Evolutionary conservation across 2,797 vertebrate species (phyloP), one percentile per base, ranked within the genome.

Genomic region (Monodelphis domestica): DNA sequence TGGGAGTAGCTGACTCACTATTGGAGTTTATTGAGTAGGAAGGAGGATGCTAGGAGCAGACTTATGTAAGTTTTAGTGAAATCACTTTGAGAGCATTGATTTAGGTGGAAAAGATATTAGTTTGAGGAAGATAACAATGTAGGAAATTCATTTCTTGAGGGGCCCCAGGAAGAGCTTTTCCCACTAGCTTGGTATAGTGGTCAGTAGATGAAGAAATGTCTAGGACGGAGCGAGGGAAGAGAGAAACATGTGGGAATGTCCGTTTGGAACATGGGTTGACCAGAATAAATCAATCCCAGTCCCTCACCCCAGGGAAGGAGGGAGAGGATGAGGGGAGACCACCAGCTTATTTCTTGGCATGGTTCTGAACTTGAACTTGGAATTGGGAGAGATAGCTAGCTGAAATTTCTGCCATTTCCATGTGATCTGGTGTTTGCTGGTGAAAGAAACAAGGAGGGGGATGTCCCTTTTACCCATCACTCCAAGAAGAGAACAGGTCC

Each of bases 291-390:
- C 1, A 26, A 29, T 94, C 54, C 17, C 90, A 14, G 15, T 0
- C 50, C 51, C 45, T 33, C 33, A 78, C 57, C 55, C 88, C 24
- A 88, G 92, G 55, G 10, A 84, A 38, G 45, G 38, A 51, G 45
- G 17, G 52, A 87, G 53, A 15, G 12, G 45, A n/a, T 50, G 24
- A 54, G 51, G 51, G 70, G 88, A 94, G 91, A 89, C 55, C 24
- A 87, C 55, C 6, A 12, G 24, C 45, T 90, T 53, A 14, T 29
- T 90, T 14, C 45, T 70, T 90, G 1, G 0, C 50, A 33, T 51
- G 51, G 51, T 88, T 87, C 53, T 54, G 38, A 54, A 78, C 38
- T 54, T 93, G 91, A 94, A 89, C 89, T 95, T 93, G 91, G 54
- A 29, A 56, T 55, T 88, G 29, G 63, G 63, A 33, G 70, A 11